A percentile compares a stretch with the other conserved stretches of the same genome.
These are phyloP conservation scores for Gasteruption jaculator DNA, from an alignment of 2,888 invertebrate genomes.

Conservation along the genomic window DNA sequence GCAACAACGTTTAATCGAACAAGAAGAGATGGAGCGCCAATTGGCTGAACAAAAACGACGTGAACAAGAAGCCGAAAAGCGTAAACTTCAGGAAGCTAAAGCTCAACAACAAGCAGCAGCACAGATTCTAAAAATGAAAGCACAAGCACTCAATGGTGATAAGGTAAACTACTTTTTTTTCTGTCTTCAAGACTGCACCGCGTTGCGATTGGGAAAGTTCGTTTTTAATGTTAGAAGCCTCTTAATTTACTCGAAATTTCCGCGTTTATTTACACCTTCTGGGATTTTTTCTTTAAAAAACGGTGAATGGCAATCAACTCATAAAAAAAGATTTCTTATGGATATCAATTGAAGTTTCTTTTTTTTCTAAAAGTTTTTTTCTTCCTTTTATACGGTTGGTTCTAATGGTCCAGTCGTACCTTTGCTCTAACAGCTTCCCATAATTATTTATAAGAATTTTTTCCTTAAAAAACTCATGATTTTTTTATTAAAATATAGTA, in stretches of 20 bases:
- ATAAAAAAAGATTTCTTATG: no score
- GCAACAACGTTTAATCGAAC: constrained; percentile 38
- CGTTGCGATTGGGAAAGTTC: not conserved
- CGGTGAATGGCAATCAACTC: no score
- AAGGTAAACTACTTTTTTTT: constrained; percentile 17
- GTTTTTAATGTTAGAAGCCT: no score
- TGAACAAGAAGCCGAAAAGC: constrained; percentile 48
- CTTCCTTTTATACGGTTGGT: no score
- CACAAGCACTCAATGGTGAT: constrained; percentile 25
- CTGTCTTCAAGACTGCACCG: not conserved
- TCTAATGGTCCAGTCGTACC: no score
- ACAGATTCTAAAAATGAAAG: constrained; percentile 33
- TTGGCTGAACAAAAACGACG: constrained; percentile 44
- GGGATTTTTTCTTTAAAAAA: no score
- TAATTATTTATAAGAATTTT: no score
- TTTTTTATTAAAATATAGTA: no score
- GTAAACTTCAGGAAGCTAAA: constrained; percentile 36
- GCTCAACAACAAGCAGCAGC: constrained; percentile 42
- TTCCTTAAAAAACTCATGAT: no score
- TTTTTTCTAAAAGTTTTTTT: no score
- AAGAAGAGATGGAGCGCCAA: constrained; percentile 42
- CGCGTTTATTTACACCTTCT: not conserved
- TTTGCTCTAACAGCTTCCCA: no score
- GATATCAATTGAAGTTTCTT: no score
- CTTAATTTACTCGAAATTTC: not conserved